Evolutionary conservation across 2,888 invertebrate genomes (phyloP), one percentile per base, ranked within the genome.

Genomic region (Dinocampus coccinellae): DNA sequence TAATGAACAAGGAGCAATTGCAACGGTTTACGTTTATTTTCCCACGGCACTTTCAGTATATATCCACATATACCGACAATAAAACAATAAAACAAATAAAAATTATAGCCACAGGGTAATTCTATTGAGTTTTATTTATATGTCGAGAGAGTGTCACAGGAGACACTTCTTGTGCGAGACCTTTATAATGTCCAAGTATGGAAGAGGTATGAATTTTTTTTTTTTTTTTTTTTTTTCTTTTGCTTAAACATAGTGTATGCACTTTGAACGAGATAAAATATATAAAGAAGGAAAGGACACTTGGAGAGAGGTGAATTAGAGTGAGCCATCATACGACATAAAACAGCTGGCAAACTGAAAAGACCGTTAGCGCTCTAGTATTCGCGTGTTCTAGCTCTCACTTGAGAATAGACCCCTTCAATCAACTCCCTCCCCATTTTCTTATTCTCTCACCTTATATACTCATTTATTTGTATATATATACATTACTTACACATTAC

Each of bases 261-360:
- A 63, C 62, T 72, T 75, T 73, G 75, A 76, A 76, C 72, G 74
- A 36, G 58, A 67, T 24, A 66, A 66, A 16, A 52, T 29, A 60
- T 62, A 13, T 26, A 16, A 9, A 36, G 11, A 7, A 36, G 36
- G 36, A 11, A 36, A 0, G 63, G n/a, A 58, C 20, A 60, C 33
- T 29, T 53, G 10, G 47, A 63, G 26, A 33, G 24, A 47, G 47
- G 66, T 55, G 36, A 29, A 24, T 62, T 36, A n/a, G 57, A 22
- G 26, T 4, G 20, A n/a, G 20, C 2, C 11, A 42, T 20, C 33
- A 36, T 69, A 57, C 16, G 1, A 47, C 47, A 20, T 29, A 62
- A 72, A 80, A 80, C 82, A 82, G 80, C 79, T 81, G 82, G 82
- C 79, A 79, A 78, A 74, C 81, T 55, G 16, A 47, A 77, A 75